Base-by-base conservation (phyloP, 2,113 vertebrate species). In the Procavia capensis region DNA sequence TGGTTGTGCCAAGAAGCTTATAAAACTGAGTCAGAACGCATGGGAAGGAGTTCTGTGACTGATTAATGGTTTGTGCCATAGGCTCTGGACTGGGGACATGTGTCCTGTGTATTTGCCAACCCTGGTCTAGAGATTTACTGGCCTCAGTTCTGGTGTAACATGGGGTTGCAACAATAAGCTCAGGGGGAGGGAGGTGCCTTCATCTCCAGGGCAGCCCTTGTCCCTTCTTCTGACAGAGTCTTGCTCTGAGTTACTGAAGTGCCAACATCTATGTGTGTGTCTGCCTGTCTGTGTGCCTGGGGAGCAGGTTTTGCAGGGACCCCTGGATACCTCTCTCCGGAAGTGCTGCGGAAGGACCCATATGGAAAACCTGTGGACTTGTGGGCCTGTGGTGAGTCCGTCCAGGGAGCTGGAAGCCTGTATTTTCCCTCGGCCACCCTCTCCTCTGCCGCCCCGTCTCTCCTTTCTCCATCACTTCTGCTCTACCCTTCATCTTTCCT, bases 281-380 rank as follows among this genome's bases (percentile, higher is more conserved):
- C 72, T 98, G 3, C 98, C 96, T 95, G 76, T 96, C 91, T 98
- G 90, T 97, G 76, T 97, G 94, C 97, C 92, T 91, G 97, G 91
- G 81, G 94, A 88, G 45, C 96, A 99, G 99, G 99, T 92, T 99
- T 99, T 0, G 99, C 98, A 45, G 99, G 99, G 91, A 99, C 99
- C 2, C 99, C 99, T 0, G 99, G 99, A 74, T 99, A 99, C 70
- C 99, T 99, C 31, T 99, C 99, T 61, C 99, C 99, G 0, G 99
- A 99, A 98, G 99, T 99, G 84, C 98, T 99, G 96, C 98, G 99
- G 96, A 99, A 99, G 98, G 99, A 99, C 19, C 99, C 99, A 0
- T 99, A 99, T 0, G 99, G 99, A 85, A 99, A 99, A 97, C 99
- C 99, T 0, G 99, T 99, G 64, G 99, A 99, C 97, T 98, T 99